Conservation (phyloP, 2,113 vertebrate species). For the Anolis sagrei region DNA sequence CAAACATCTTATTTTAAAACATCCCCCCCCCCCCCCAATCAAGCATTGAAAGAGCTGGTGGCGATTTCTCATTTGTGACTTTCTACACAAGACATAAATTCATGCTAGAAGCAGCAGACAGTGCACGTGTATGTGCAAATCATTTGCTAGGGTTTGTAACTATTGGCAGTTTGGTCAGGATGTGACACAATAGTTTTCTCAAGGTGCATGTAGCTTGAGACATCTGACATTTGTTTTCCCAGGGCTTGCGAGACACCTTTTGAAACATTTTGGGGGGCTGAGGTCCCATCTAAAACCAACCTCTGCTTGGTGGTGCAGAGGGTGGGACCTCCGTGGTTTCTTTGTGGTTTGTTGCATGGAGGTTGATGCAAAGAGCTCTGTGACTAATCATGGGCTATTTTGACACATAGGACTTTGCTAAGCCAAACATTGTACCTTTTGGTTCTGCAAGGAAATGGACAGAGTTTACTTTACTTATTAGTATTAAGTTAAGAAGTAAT, state of each 20-base stretch:
- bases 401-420: background rate
- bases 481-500: too few species aligned
- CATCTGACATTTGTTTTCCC: background rate
- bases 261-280: accelerated
- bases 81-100: background rate
- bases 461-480: background rate
- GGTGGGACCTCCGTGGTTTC: background rate
- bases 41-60: background rate
- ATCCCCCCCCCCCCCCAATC: background rate
- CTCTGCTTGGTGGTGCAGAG: accelerated
- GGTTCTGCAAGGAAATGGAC: background rate
- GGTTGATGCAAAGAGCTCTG: slow-evolving; percentile 13
- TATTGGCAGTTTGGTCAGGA: background rate
- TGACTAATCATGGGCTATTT: background rate
- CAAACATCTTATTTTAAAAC: background rate
- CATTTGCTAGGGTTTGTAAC: too few species aligned
- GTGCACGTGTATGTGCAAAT: background rate
- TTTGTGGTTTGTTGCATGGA: background rate
- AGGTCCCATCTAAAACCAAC: accelerated
- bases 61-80: background rate
- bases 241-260: accelerated
- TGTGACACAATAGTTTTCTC: background rate
- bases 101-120: background rate
- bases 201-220: background rate
- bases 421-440: background rate